Conservation (phyloP, 2,797 vertebrate genomes). For the Rhodeus uyekii region DNA sequence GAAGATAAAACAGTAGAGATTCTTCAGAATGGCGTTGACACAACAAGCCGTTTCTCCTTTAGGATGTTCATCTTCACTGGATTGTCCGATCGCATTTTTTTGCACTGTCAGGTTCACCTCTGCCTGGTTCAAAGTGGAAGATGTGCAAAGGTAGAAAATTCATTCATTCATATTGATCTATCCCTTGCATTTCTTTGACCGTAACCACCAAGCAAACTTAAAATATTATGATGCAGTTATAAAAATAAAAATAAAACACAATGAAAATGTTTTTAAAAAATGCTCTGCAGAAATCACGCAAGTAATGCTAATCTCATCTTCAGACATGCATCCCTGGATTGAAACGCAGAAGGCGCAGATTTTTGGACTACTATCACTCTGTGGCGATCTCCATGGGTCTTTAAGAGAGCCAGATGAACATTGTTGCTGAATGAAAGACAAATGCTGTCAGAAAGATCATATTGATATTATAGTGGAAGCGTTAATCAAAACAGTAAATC, state of each 20-base stretch:
- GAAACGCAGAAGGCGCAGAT: conserved; percentile 6
- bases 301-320: background rate
- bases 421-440: background rate
- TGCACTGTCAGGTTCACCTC: conserved; percentile 53
- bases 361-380: background rate
- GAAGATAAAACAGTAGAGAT: conserved; percentile 38
- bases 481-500: background rate
- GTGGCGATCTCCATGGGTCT: conserved; percentile 1
- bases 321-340: background rate
- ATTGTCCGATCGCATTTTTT: conserved; percentile 19
- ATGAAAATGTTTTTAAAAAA: no score
- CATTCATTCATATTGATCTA: background rate
- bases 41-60: conserved; percentile 49
- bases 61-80: conserved; percentile 35
- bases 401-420: background rate
- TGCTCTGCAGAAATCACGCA: background rate
- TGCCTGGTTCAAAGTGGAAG: conserved; percentile 35
- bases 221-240: no score
- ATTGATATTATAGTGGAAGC: background rate
- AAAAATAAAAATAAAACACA: no score
- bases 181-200: background rate
- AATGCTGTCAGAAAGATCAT: background rate
- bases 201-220: no score
- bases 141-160: conserved; percentile 30
- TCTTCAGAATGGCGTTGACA: conserved; percentile 45